phyloP scores from a whole-genome alignment of 2,113 vertebrate genomes.

The Thryonomys swinderianus region DNA sequence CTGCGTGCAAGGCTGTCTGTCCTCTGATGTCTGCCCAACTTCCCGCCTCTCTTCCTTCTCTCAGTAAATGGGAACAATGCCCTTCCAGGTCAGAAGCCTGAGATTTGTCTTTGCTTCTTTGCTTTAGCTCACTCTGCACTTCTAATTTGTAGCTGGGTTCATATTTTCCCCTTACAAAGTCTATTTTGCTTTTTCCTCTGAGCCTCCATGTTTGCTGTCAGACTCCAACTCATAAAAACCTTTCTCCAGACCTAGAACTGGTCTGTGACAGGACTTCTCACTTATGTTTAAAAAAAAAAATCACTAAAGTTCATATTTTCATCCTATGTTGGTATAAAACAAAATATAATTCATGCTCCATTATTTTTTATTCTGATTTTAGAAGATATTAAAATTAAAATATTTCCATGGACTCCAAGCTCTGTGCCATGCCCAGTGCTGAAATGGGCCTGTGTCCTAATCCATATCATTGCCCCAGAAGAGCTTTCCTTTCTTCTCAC shows the following conservation, averaged over 20 bases:
- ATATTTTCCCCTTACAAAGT: background rate
- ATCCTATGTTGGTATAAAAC: background rate
- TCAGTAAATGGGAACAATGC: background rate
- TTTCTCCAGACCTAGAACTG: background rate
- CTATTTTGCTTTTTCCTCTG: background rate
- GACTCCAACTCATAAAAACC: background rate
- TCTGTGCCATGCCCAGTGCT: background rate
- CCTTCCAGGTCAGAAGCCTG: background rate
- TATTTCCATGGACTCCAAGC: background rate
- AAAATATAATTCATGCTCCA: background rate
- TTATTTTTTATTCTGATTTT: background rate
- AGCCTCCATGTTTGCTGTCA: background rate
- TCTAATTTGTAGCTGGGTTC: background rate
- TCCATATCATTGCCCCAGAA: background rate
- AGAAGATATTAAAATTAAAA: conserved; percentile 38
- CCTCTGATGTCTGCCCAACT: background rate
- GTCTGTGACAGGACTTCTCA: background rate
- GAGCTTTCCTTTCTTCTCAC: background rate
- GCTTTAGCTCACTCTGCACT: background rate
- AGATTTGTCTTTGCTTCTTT: background rate
- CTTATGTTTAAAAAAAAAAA: background rate
- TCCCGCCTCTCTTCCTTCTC: background rate
- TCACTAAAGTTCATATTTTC: background rate
- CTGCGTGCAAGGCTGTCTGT: background rate
- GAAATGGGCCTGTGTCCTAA: background rate